Evolutionary conservation across 1,140 invertebrate genomes (phyloP).

Genomic region (Campodea augens): DNA sequence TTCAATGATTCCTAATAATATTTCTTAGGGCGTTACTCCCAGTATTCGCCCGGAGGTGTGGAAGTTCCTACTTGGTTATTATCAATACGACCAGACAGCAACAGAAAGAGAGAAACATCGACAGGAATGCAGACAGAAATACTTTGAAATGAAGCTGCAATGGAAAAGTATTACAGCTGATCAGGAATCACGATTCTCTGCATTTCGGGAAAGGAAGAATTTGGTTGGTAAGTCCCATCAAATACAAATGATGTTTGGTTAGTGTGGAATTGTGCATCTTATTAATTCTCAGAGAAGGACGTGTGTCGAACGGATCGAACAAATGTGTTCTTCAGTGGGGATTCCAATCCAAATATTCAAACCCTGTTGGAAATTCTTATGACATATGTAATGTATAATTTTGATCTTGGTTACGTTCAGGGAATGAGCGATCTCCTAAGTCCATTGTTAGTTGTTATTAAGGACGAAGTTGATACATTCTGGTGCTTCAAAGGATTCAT

Average conservation of each 20-base stretch:
- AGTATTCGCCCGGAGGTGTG: conserved; percentile 67
- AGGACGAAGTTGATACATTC: conserved; percentile 89
- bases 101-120: conserved; percentile 43
- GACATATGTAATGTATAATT: conserved; percentile 99
- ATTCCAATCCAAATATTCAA: conserved; percentile 72
- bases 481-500: conserved; percentile 99
- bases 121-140: conserved; percentile 61
- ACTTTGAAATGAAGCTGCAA: conserved; percentile 89
- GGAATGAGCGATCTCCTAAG: conserved; percentile 96
- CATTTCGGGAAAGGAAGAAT: conserved; percentile 77
- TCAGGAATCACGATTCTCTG: conserved; percentile 75
- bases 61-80: conserved; percentile 86
- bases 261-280: not conserved
- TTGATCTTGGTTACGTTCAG: conserved; percentile 88
- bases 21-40: conserved; percentile 43
- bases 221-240: conserved; percentile 47
- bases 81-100: conserved; percentile 61
- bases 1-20: too few relatives aligned
- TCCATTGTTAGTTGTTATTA: conserved; percentile 74
- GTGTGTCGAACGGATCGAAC: conserved; percentile 89
- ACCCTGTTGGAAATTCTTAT: conserved; percentile 82
- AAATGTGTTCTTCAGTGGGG: conserved; percentile 74
- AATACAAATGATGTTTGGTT: not conserved
- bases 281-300: conserved; percentile 68
- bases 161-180: conserved; percentile 75